Evolutionary conservation across 2,113 vertebrate genomes (phyloP).

Genomic region (Quiscalus mexicanus): DNA sequence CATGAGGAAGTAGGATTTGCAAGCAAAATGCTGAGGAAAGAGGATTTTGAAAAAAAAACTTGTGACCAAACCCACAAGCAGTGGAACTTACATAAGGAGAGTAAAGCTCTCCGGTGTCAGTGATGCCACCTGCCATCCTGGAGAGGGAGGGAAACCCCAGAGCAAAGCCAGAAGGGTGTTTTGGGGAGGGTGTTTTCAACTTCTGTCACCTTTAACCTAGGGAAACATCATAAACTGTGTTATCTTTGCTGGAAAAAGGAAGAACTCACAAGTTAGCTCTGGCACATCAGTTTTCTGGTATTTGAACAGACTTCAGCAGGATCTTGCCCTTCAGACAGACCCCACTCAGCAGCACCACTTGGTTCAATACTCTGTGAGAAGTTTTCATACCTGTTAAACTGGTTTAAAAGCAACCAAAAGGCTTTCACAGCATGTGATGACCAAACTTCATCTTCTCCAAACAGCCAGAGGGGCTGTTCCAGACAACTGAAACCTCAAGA

Average conservation of each 20-base stretch:
- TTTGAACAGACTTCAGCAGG: neutral
- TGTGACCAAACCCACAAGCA: neutral
- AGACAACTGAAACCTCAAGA: neutral
- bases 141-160: neutral
- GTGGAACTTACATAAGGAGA: constrained; percentile 90
- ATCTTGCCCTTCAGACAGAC: neutral
- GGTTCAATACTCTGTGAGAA: neutral
- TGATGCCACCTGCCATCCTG: constrained; percentile 92
- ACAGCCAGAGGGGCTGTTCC: neutral
- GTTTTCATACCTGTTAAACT: neutral
- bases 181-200: neutral
- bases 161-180: neutral
- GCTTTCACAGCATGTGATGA: neutral
- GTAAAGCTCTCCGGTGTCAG: constrained; percentile 93
- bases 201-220: constrained; percentile 9
- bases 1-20: neutral
- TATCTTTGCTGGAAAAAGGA: neutral
- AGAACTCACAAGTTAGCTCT: neutral
- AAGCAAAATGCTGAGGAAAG: neutral
- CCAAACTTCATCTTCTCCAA: neutral
- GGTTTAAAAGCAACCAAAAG: neutral
- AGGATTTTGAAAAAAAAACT: neutral
- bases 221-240: neutral
- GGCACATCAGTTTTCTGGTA: neutral
- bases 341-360: neutral